Evolutionary conservation across 2,888 invertebrate species (phyloP), one percentile per base, ranked within the genome.

Genomic region (Zygogramma bicolorata): DNA sequence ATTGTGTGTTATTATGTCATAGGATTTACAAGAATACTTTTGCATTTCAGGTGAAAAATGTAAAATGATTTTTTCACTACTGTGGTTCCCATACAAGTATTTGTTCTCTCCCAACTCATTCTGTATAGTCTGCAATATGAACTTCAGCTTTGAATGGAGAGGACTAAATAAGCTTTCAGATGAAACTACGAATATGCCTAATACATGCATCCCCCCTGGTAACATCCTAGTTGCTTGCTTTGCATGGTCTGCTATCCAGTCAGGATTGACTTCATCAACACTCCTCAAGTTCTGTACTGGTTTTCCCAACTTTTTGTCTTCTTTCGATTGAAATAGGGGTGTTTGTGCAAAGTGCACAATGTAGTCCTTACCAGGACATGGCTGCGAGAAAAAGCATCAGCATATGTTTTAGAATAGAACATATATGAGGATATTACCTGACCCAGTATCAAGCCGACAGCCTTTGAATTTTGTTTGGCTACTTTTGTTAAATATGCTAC

Each of bases 191-290:
- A 96, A 97, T 79, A 96, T 89, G 77, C 94, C 97, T 84, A 96
- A 89, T 60, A 97, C 93, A 87, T 92, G 92, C 89, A 97, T 92
- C 58, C 97, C 97, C 49, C 97, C 97, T 34, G 97, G 95, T 74
- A 97, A 88, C 96, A 97, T 97, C 86, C 95, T 91, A 1, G 94
- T 93, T 0, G 95, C 94, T 89, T 95, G 94, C 85, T 93, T 92
- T 46, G 95, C 95, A 88, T 97, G 96, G 83, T 95, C 94, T 0
- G 92, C 92, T 2, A 94, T 89, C 91, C 92, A 92, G 63, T 88
- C 89, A 75, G 93, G 93, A 27, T 92, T 91, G 65, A 94, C 88
- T 74, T 90, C 90, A 79, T 88, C 88, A 25, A 90, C 87, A 42
- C 83, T 84, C 68, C 87, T 86, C 34, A 84, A 80, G 1, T 63